phyloP scores from a whole-genome alignment of 2,888 invertebrate species.

The Smittia aterrima region DNA sequence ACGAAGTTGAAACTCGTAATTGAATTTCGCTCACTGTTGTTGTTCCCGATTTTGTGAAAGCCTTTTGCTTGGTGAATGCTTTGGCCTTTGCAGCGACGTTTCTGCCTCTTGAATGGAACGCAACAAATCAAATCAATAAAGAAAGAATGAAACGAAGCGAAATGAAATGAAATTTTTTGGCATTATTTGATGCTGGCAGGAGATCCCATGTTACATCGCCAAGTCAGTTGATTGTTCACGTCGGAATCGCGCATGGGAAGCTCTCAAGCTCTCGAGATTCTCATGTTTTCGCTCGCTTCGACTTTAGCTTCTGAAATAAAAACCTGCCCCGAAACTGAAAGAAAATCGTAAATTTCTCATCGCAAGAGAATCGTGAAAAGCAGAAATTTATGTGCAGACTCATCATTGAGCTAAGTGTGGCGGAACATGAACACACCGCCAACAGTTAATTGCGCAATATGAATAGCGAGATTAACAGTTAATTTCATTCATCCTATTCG shows the following conservation, averaged over 20 bases:
- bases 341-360: no score
- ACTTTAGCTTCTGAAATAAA: no score
- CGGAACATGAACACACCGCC: not conserved
- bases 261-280: no score
- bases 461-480: slow-evolving; percentile 10
- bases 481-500: not conserved
- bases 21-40: slow-evolving; percentile 3
- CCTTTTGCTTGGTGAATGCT: not conserved
- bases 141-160: not conserved
- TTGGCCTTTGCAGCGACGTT: no score
- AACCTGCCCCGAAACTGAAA: no score
- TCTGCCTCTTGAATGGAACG: no score
- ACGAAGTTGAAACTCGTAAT: not conserved
- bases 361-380: no score
- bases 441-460: not conserved
- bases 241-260: not conserved
- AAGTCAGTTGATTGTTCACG: not conserved
- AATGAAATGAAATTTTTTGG: not conserved
- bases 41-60: not conserved
- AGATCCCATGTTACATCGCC: not conserved
- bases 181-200: not conserved
- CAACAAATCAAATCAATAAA: not conserved
- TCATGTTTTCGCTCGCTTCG: no score
- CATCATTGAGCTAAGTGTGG: not conserved
- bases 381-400: no score